These are phyloP conservation scores for Potorous gilbertii DNA, from an alignment of 2,797 vertebrate genomes.

Conservation along the genomic window DNA sequence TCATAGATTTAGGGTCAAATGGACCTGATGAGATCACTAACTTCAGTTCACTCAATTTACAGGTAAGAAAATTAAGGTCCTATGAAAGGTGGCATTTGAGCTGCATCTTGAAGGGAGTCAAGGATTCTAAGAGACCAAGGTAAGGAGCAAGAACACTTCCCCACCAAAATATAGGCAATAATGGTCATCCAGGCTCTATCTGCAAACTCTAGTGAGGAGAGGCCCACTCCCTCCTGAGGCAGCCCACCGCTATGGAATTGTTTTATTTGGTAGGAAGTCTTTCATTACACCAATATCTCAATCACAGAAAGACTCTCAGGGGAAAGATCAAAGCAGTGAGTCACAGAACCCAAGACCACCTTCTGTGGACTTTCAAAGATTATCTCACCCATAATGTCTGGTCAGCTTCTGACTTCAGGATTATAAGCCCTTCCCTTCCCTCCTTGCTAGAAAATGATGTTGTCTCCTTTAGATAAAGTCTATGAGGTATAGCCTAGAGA, in stretches of 20 bases:
- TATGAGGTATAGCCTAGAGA: not conserved
- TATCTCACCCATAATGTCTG: not conserved
- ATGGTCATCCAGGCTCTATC: not conserved
- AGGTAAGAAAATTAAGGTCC: not conserved
- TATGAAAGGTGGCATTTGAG: not conserved
- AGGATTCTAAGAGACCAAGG: not conserved
- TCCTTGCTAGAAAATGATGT: not conserved
- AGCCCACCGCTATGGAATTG: not conserved
- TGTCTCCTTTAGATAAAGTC: not conserved
- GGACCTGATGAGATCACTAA: not conserved
- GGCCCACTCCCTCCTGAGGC: not conserved
- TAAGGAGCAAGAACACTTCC: not conserved
- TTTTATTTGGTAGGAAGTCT: not conserved
- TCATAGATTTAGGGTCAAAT: not conserved
- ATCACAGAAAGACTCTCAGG: not conserved
- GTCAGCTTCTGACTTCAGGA: not conserved
- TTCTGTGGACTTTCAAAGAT: not conserved
- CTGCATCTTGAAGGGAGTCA: not conserved
- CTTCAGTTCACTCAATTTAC: not conserved
- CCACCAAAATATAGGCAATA: not conserved
- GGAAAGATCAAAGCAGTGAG: not conserved
- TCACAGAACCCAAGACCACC: not conserved
- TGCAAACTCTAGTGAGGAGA: not conserved
- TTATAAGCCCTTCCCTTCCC: not conserved
- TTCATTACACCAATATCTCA: not conserved